Conservation (phyloP, 2,113 vertebrate genomes). For the Spea multiplicata region DNA sequence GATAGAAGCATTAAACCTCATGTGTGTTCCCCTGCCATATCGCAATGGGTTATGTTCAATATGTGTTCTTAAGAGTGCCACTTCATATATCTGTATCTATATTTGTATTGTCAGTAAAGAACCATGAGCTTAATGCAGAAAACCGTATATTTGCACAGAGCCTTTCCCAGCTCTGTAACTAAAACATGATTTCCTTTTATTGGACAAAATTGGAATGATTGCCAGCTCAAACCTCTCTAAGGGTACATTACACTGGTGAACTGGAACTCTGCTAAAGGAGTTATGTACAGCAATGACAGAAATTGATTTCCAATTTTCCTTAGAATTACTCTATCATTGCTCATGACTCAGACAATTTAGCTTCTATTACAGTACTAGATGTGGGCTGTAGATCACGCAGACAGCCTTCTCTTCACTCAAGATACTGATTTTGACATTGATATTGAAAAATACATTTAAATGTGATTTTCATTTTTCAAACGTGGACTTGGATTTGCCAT, state of each 20-base stretch:
- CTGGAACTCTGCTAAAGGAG: constrained; percentile 72
- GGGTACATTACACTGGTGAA: constrained; percentile 59
- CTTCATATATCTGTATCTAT: background rate
- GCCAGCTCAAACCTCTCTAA: constrained; percentile 50
- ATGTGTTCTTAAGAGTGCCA: background rate
- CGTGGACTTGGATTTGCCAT: background rate
- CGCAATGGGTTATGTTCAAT: no score
- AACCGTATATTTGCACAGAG: constrained; percentile 4
- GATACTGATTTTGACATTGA: constrained; percentile 69
- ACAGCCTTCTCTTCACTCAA: constrained; percentile 73
- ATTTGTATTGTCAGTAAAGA: constrained; percentile 3
- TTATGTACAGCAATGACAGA: constrained; percentile 84
- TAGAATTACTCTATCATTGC: constrained; percentile 87
- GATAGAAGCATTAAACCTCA: no score
- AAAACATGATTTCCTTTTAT: constrained; percentile 14
- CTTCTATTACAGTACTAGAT: constrained; percentile 72
- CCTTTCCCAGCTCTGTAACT: constrained; percentile 22
- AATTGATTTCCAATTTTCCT: constrained; percentile 97
- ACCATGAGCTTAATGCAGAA: constrained; percentile 1
- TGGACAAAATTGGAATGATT: constrained; percentile 40
- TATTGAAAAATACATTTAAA: constrained; percentile 59
- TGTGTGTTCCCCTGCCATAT: no score
- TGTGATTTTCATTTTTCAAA: constrained; percentile 51
- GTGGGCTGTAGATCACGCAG: constrained; percentile 80
- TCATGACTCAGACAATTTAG: constrained; percentile 84